Conservation (phyloP, 2,888 invertebrate species). For the Acleris sparsana region DNA sequence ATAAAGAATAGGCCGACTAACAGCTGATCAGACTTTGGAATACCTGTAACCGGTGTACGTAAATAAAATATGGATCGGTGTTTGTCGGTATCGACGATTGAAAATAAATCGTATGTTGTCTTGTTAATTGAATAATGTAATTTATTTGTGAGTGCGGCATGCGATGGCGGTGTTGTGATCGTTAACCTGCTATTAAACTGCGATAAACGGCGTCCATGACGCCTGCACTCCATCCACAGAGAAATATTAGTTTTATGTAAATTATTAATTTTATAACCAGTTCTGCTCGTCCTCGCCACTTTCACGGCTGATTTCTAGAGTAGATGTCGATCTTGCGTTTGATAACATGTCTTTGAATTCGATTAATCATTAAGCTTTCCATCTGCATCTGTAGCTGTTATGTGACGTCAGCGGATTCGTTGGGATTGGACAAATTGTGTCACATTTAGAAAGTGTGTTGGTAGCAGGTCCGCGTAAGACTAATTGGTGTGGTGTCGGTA, state of each 20-base stretch:
- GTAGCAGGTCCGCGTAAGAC: conserved; percentile 14
- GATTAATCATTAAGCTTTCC: conserved; percentile 39
- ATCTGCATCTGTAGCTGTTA: conserved; percentile 30
- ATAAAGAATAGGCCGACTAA: conserved; percentile 1
- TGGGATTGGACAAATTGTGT: conserved; percentile 27
- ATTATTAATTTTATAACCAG: conserved; percentile 65
- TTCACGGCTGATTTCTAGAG: conserved; percentile 72
- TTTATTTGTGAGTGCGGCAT: conserved; percentile 10
- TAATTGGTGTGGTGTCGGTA: conserved; percentile 18
- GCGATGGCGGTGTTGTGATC: conserved; percentile 13
- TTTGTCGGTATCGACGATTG: background rate
- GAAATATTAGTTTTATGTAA: conserved; percentile 61
- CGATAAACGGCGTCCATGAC: conserved; percentile 41
- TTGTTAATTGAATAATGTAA: conserved; percentile 1
- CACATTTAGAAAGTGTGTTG: conserved; percentile 38
- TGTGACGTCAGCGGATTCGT: conserved; percentile 40
- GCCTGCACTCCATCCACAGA: conserved; percentile 44
- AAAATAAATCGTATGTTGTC: background rate
- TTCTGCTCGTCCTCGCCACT: conserved; percentile 66
- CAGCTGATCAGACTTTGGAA: background rate
- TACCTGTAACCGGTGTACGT: background rate
- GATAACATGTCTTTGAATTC: conserved; percentile 38
- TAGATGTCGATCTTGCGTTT: conserved; percentile 56
- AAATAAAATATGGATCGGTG: background rate
- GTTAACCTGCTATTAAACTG: conserved; percentile 37